These are phyloP conservation scores for Allophyes oxyacanthae DNA, from an alignment of 2,888 invertebrate genomes.

Conservation along the genomic window DNA sequence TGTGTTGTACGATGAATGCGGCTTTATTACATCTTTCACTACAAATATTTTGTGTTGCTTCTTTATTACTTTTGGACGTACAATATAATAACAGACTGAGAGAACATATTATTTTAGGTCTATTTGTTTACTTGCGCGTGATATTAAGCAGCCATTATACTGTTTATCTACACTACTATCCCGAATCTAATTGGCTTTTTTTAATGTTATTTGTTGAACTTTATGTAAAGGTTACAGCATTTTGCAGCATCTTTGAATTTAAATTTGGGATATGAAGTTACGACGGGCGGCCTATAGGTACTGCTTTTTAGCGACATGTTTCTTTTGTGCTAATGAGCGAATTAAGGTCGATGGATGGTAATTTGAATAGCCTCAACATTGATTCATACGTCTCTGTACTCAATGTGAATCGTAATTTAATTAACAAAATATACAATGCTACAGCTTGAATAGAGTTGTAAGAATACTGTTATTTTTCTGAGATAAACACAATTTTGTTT, in stretches of 20 bases:
- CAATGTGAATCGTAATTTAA: too few relatives aligned
- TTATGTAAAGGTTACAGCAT: slow-evolving; percentile 1
- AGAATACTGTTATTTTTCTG: too few relatives aligned
- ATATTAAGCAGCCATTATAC: slow-evolving; percentile 17
- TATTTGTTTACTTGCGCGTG: slow-evolving; percentile 22
- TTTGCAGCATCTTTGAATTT: slow-evolving; percentile 2
- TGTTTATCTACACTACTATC: slow-evolving; percentile 1
- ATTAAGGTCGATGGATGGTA: background rate
- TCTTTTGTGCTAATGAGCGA: background rate
- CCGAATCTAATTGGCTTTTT: slow-evolving; percentile 10
- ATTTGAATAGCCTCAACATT: too few relatives aligned
- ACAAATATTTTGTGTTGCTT: slow-evolving; percentile 38
- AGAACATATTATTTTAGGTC: slow-evolving; percentile 37
- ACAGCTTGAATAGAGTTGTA: too few relatives aligned
- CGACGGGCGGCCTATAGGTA: background rate
- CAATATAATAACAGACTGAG: slow-evolving; percentile 25
- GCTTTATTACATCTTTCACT: slow-evolving; percentile 44
- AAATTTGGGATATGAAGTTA: too few relatives aligned
- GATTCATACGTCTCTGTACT: too few relatives aligned
- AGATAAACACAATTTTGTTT: too few relatives aligned
- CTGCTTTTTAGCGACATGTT: background rate
- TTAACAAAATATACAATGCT: too few relatives aligned
- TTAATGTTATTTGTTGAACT: slow-evolving; percentile 1
- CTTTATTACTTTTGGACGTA: slow-evolving; percentile 44
- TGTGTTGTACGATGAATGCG: slow-evolving; percentile 29